phyloP scores from a whole-genome alignment of 2,888 invertebrate species.

The Parthenolecanium corni region DNA sequence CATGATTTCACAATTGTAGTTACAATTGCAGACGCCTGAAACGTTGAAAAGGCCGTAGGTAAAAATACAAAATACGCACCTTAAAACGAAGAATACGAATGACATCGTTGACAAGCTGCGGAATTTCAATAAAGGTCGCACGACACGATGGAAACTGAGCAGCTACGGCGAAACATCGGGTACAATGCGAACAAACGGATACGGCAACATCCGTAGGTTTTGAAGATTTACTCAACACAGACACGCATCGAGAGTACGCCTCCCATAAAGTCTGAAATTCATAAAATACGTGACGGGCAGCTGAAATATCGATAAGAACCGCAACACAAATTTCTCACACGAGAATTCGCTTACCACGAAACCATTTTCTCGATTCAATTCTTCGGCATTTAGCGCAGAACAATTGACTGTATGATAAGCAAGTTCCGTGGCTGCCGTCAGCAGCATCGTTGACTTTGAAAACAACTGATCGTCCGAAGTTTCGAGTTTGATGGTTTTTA shows the following conservation, averaged over 20 bases:
- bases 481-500: slow-evolving; percentile 88
- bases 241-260: slow-evolving; percentile 88
- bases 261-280: slow-evolving; percentile 57
- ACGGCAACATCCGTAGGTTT: slow-evolving; percentile 68
- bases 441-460: slow-evolving; percentile 65
- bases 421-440: slow-evolving; percentile 86
- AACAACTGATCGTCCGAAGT: slow-evolving; percentile 87
- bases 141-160: slow-evolving; percentile 86
- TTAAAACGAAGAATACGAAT: slow-evolving; percentile 76
- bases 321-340: background rate
- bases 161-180: slow-evolving; percentile 86
- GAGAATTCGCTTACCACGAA: slow-evolving; percentile 50
- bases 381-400: slow-evolving; percentile 95
- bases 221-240: slow-evolving; percentile 70
- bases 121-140: slow-evolving; percentile 71
- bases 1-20: background rate
- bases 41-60: too few species aligned
- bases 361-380: slow-evolving; percentile 85
- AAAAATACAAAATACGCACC: slow-evolving; percentile 40
- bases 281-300: background rate
- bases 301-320: background rate
- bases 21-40: too few species aligned
- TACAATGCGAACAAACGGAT: slow-evolving; percentile 78
- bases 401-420: slow-evolving; percentile 94
- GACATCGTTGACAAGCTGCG: slow-evolving; percentile 75